phyloP scores from a whole-genome alignment of 2,113 vertebrate genomes.

The Spheniscus mendiculus region DNA sequence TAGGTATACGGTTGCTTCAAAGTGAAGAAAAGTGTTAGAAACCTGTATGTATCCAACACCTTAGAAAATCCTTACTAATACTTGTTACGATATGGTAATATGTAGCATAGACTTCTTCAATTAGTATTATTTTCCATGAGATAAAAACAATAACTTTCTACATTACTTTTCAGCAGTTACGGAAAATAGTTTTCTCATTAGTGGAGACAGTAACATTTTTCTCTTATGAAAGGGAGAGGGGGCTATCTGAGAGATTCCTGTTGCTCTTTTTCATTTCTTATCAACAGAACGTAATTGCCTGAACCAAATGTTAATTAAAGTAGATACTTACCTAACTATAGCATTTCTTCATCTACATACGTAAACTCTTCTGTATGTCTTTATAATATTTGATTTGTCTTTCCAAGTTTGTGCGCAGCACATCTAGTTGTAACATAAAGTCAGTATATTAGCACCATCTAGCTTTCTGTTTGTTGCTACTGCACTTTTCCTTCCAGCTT shows the following conservation, averaged over 20 bases:
- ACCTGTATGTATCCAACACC: background rate
- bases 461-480: constrained; percentile 20
- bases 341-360: background rate
- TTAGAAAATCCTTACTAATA: background rate
- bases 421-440: background rate
- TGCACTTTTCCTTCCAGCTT: background rate
- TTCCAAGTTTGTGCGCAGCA: background rate
- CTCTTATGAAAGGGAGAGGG: background rate
- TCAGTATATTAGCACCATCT: constrained; percentile 48
- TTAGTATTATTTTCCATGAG: background rate
- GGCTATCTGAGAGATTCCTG: background rate
- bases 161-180: background rate
- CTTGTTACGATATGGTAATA: background rate
- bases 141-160: background rate
- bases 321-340: background rate
- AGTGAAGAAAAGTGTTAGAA: background rate
- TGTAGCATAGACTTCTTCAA: background rate
- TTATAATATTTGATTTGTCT: background rate
- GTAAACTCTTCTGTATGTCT: background rate
- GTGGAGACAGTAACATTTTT: background rate
- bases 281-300: background rate
- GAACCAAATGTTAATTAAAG: background rate
- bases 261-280: background rate
- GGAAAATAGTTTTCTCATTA: background rate
- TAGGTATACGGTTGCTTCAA: background rate